Evolutionary conservation across 2,113 vertebrate genomes (phyloP).

Genomic region (Genyomyrus donnyi): DNA sequence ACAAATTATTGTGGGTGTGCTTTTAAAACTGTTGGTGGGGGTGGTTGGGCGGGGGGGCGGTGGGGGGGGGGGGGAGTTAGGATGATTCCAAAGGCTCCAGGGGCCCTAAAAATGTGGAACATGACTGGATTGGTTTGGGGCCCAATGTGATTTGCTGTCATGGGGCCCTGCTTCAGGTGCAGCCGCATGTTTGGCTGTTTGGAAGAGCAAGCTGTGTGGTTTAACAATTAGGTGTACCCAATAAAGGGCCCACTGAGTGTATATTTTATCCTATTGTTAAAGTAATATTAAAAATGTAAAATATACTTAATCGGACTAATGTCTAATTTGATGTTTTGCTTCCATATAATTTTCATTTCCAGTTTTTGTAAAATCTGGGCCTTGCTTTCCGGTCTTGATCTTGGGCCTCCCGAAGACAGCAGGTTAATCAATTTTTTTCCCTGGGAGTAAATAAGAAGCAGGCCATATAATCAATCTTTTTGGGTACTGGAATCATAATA

Average conservation of each 20-base stretch:
- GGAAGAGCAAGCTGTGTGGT: background rate
- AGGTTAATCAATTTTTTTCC: conserved; percentile 30
- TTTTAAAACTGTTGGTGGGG: too few species aligned
- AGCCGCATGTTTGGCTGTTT: background rate
- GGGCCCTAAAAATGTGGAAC: background rate
- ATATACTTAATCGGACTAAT: background rate
- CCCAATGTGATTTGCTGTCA: background rate
- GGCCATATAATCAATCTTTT: conserved; percentile 69
- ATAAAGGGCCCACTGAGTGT: background rate
- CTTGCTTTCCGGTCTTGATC: background rate
- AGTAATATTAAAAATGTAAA: background rate
- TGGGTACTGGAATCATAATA: conserved; percentile 66
- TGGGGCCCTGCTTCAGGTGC: background rate
- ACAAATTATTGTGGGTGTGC: too few species aligned
- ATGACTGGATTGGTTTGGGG: background rate
- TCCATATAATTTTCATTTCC: background rate
- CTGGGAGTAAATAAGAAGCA: conserved; percentile 62
- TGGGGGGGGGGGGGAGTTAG: background rate
- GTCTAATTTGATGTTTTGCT: background rate
- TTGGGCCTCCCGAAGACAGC: background rate
- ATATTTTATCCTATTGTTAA: background rate
- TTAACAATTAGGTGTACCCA: background rate
- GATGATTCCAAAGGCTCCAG: background rate
- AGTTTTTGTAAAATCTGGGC: background rate
- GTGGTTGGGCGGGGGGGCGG: too few species aligned